Percentiles rank a stretch among this genome's conserved stretches.
Evolutionary conservation across 2,888 invertebrate species (phyloP).

Genomic region (Helleia helle): DNA sequence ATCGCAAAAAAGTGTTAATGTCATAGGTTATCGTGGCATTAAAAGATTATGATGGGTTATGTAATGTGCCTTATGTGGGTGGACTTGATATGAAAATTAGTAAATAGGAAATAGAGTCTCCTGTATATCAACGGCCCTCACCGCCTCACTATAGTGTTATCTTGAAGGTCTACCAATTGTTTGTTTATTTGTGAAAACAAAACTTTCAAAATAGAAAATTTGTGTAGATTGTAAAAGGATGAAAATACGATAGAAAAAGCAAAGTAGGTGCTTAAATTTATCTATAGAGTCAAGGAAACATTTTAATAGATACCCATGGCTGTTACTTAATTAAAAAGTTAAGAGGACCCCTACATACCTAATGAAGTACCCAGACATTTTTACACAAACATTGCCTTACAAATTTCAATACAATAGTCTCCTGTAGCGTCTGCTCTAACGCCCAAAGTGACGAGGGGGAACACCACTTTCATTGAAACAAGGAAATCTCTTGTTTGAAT

Average conservation of each 20-base stretch:
- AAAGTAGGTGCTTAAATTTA: conserved; percentile 9
- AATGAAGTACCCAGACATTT: conserved; percentile 11
- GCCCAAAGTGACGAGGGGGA: conserved; percentile 49
- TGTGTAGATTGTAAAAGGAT: too few species aligned
- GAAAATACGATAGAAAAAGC: too few species aligned
- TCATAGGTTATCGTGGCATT: conserved; percentile 10
- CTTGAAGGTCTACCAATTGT: too few species aligned
- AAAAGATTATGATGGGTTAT: conserved; percentile 16
- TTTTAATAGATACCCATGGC: background rate
- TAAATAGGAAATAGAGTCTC: conserved; percentile 16
- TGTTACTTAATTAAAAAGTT: conserved; percentile 1
- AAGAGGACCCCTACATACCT: background rate
- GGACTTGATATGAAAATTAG: conserved; percentile 14
- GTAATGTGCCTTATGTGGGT: conserved; percentile 20
- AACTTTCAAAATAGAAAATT: too few species aligned
- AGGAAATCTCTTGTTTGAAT: conserved; percentile 50
- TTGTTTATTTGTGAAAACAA: too few species aligned
- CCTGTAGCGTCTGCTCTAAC: conserved; percentile 38
- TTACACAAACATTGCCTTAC: conserved; percentile 12
- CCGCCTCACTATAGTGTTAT: too few species aligned
- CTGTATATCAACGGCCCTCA: too few species aligned
- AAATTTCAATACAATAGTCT: conserved; percentile 38
- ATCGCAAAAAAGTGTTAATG: background rate
- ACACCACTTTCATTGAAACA: conserved; percentile 52
- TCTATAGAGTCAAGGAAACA: too few species aligned